Conservation (phyloP, 92 coral and sea anemone genomes). For the Umimayanthus kanabou region DNA sequence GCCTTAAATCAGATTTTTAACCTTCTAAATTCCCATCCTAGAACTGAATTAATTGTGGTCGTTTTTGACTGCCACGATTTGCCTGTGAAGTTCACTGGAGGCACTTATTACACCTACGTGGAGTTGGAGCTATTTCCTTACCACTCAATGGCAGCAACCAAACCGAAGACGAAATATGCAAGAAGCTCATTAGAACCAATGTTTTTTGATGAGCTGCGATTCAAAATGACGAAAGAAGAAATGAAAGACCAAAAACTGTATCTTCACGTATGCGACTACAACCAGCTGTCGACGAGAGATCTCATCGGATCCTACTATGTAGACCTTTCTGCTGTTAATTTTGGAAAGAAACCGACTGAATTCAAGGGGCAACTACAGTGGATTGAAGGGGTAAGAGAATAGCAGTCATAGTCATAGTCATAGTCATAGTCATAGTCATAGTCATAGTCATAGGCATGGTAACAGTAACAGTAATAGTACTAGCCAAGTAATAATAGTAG, state of each 20-base stretch:
- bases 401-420: neutral
- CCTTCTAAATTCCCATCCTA: constrained; percentile 30
- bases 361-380: constrained; percentile 73
- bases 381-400: constrained; percentile 84
- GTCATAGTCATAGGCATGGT: neutral
- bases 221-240: constrained; percentile 82
- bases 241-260: constrained; percentile 86
- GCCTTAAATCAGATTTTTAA: neutral
- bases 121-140: constrained; percentile 92
- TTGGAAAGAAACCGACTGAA: constrained; percentile 67
- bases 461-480: no score
- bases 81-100: constrained; percentile 87
- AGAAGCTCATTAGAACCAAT: constrained; percentile 82
- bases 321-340: constrained; percentile 67
- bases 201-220: constrained; percentile 59
- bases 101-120: constrained; percentile 86
- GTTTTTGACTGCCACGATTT: constrained; percentile 73
- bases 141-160: constrained; percentile 75
- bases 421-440: neutral
- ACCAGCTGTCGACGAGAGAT: constrained; percentile 92
- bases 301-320: constrained; percentile 86
- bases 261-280: constrained; percentile 86
- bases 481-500: no score
- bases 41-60: constrained; percentile 75
- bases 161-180: constrained; percentile 83